Evolutionary conservation across 1,140 invertebrate species (phyloP).

Genomic region (Camponotus floridanus): DNA sequence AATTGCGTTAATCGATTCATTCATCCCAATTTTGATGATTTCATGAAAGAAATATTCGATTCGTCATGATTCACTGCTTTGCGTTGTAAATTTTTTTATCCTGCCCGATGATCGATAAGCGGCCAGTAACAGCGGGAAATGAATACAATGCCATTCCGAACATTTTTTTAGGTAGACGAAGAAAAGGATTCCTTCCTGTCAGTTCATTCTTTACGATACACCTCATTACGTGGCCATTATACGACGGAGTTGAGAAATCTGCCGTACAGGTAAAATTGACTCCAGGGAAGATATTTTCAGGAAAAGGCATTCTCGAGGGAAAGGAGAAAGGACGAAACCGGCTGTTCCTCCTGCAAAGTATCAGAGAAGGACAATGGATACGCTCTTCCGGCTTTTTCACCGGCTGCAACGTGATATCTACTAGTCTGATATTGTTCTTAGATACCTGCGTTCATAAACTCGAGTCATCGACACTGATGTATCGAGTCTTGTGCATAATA

Average conservation of each 20-base stretch:
- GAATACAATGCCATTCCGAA: not conserved
- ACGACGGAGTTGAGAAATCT: not conserved
- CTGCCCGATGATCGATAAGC: slow-evolving; percentile 2
- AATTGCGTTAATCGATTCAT: not conserved
- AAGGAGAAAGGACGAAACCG: slow-evolving; percentile 12
- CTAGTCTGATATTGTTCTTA: slow-evolving; percentile 36
- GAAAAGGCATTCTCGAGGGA: slow-evolving; percentile 4
- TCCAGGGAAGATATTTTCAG: slow-evolving; percentile 59
- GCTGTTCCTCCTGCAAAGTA: slow-evolving; percentile 1
- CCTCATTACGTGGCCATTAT: slow-evolving; percentile 38
- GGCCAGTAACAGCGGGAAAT: not conserved
- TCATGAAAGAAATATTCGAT: not conserved
- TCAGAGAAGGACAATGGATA: slow-evolving; percentile 56
- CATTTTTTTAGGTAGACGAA: not conserved
- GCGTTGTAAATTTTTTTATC: not conserved
- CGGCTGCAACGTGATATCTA: slow-evolving; percentile 62
- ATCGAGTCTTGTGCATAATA: not conserved
- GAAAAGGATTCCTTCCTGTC: slow-evolving; percentile 15
- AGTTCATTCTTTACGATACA: not conserved
- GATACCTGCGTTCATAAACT: slow-evolving; percentile 23
- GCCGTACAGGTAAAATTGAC: slow-evolving; percentile 20
- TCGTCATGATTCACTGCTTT: not conserved
- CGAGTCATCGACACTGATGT: slow-evolving; percentile 12
- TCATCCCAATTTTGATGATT: not conserved
- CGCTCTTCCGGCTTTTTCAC: slow-evolving; percentile 56